Evolutionary conservation across 2,113 vertebrate species (phyloP), one percentile per base, ranked within the genome.

Genomic region (Pyrgilauda ruficollis): DNA sequence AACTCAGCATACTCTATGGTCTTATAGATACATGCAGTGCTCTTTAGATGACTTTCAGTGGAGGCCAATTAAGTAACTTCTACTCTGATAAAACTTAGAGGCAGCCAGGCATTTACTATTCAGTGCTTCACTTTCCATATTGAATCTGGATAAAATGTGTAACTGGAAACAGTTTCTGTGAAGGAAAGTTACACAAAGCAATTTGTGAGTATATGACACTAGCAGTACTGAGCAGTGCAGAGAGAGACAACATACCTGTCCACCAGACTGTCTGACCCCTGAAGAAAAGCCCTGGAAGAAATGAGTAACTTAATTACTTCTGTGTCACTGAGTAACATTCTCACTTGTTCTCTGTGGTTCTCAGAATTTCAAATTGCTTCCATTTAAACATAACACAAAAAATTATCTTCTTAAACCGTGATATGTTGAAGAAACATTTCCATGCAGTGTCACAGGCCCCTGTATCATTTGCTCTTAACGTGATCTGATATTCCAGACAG

Each of bases 271-370:
- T 16, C 94, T 92, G 86, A 83, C 56, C 90, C 96, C 83, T 70
- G 92, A 90, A 69, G 92, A 44, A 39, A 10, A 94, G 18, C 94
- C 95, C 96, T 97, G 72, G 30, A 90, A 85, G 79, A 92, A 74
- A 62, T 5, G 0, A 49, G 15, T 10, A 50, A 52, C 6, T n/a
- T 27, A 30, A 47, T 92, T 74, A 90, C 62, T 83, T 79, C 19
- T 61, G 13, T 88, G 44, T 74, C 74, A 58, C n/a, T 63, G 11
- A 70, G 10, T 75, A 84, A 75, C 16, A 43, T 37, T 66, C 27
- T 82, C 16, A 20, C n/a, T 73, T 49, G 13, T 73, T 80, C 47
- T 84, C 18, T 84, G 11, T 44, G 5, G 6, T 89, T 19, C 24
- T 75, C 63, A 77, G 35, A n/a, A 41, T 49, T 85, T 85, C 20